Evolutionary conservation across 2,113 vertebrate genomes (phyloP), one percentile per base, ranked within the genome.

Genomic region (Ptilorrhoa leucosticta): DNA sequence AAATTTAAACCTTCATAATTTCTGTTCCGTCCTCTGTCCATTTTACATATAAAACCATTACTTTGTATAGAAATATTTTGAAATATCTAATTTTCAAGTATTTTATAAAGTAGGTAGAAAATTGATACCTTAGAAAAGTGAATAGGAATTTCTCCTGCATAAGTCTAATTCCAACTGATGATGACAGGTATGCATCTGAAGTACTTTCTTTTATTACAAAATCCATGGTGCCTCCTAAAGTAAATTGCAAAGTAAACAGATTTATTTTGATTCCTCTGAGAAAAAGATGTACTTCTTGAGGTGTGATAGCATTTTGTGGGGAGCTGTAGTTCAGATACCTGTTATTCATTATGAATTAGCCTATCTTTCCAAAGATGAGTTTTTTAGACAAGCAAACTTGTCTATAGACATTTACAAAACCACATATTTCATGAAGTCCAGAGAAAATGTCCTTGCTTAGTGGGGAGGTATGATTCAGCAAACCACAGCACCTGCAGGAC

Each of bases 11-110:
- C 4, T 45, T 75, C 28, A 26, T 48, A 12, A 20, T 30, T 87
- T 45, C 13, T 11, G 0, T 60, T 58, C 24, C 72, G 7, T 44
- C 3, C 2, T 7, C 11, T 37, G 5, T 13, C 10, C 7, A 21
- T 68, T 69, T 63, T 65, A 37, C 17, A 9, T 14, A 79, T 44
- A 44, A 68, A 58, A 16, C 1, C 2, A 37, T 58, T 28, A 9
- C 2, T 77, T 48, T 58, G 6, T 17, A 20, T 26, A 44, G 39
- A 73, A 77, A 72, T 57, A 54, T 40, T 84, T 53, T 24, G 28
- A 48, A 85, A 72, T 20, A 58, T 2, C 26, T 26, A 21, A 9
- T 69, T 64, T 48, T 28, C n/a, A 23, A 61, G 7, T 45, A 16
- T 75, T 70, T 64, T 69, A 21, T 58, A 4, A 35, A n/a, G 8